These are phyloP conservation scores for Oceanodroma leucorhoa DNA, from an alignment of 2,797 vertebrate genomes.

Conservation along the genomic window DNA sequence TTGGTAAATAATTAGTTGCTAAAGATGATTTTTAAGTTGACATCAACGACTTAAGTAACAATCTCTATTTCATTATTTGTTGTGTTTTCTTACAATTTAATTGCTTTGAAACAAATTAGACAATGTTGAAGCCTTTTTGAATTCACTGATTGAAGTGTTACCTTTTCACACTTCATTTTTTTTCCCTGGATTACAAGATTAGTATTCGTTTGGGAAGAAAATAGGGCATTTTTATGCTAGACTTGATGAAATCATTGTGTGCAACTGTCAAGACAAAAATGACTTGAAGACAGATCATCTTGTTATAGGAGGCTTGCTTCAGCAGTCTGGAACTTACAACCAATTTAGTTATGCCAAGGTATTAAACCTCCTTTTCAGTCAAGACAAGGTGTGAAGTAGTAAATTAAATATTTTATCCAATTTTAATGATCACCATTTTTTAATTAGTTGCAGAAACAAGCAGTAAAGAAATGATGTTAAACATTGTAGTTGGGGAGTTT, in stretches of 20 bases:
- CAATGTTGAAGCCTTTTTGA: neutral
- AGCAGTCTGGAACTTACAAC: slow-evolving; percentile 63
- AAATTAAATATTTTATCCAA: neutral
- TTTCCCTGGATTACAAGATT: slow-evolving; percentile 7
- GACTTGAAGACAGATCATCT: slow-evolving; percentile 65
- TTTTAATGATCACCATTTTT: slow-evolving; percentile 8
- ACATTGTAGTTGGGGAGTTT: neutral
- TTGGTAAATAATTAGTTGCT: neutral
- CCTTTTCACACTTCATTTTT: neutral
- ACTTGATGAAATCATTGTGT: slow-evolving; percentile 46
- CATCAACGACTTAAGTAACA: neutral
- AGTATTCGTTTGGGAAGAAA: slow-evolving; percentile 50
- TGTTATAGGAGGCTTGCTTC: slow-evolving; percentile 68
- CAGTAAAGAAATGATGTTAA: neutral
- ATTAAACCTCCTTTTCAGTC: slow-evolving; percentile 7
- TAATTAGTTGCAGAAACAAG: slow-evolving; percentile 19
- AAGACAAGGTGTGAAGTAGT: neutral
- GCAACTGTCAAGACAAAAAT: slow-evolving; percentile 71
- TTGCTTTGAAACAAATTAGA: neutral
- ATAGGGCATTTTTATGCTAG: slow-evolving; percentile 29
- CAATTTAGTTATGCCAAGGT: slow-evolving; percentile 56
- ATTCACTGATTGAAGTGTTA: slow-evolving; percentile 3
- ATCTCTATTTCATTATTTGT: neutral
- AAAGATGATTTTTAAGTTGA: neutral
- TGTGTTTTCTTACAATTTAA: neutral